Evolutionary conservation across 2,797 vertebrate species (phyloP).

Genomic region (Rhinatrema bivittatum): DNA sequence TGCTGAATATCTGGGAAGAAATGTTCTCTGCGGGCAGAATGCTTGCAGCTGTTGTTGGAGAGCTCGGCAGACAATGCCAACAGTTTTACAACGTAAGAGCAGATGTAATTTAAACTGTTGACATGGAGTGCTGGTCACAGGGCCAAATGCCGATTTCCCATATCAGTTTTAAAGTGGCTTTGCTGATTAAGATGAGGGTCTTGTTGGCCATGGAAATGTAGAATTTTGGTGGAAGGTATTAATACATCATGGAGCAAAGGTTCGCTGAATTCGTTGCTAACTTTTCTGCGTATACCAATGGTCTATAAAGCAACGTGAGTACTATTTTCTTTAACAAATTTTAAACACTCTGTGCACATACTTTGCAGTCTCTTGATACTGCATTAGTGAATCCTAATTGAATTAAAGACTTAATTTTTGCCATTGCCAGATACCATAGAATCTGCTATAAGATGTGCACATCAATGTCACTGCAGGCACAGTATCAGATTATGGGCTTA

Average conservation of each 20-base stretch:
- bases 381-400: no score
- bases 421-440: no score
- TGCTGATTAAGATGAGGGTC: constrained; percentile 15
- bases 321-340: no score
- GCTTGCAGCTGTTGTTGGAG: constrained; percentile 46
- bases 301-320: constrained; percentile 6
- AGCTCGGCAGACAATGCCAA: constrained; percentile 35
- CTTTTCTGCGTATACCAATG: constrained; percentile 21
- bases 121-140: constrained; percentile 32
- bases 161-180: constrained; percentile 43
- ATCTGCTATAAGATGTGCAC: no score
- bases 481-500: no score
- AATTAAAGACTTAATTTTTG: no score
- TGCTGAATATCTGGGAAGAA: constrained; percentile 10
- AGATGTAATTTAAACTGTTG: constrained; percentile 45
- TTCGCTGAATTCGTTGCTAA: constrained; percentile 18
- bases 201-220: constrained; percentile 8
- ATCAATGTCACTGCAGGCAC: no score
- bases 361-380: no score
- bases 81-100: constrained; percentile 46
- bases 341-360: no score
- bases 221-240: constrained; percentile 18
- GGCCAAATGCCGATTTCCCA: constrained; percentile 50
- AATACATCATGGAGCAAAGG: constrained; percentile 35
- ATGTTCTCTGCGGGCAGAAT: constrained; percentile 32